Conservation (phyloP, 2,888 invertebrate species). For the Chrysotoxum bicinctum region DNA sequence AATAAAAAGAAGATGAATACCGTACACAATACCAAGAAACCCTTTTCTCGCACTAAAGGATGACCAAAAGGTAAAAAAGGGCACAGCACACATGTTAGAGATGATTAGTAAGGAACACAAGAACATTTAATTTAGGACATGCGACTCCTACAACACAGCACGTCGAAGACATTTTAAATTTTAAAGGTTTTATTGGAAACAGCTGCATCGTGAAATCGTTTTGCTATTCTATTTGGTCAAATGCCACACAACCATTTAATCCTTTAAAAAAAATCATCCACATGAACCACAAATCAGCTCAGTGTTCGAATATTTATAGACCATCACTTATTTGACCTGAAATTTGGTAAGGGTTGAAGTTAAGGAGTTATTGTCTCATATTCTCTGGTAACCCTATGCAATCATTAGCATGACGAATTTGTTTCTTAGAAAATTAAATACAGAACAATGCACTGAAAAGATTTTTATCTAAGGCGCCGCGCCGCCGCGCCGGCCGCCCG, state of each 20-base stretch:
- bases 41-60: conserved; percentile 61
- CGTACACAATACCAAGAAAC: conserved; percentile 37
- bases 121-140: conserved; percentile 63
- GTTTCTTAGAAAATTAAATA: conserved; percentile 5
- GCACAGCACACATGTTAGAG: conserved; percentile 29
- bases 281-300: conserved; percentile 42
- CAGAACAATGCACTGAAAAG: conserved; percentile 6
- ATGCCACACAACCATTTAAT: conserved; percentile 59
- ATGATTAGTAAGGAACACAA: conserved; percentile 55
- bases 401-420: conserved; percentile 67
- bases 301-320: conserved; percentile 48
- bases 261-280: conserved; percentile 40
- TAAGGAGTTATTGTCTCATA: conserved; percentile 33
- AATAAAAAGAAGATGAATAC: conserved; percentile 30
- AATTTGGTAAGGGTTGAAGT: conserved; percentile 40
- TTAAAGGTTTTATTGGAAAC: conserved; percentile 13
- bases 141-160: conserved; percentile 54
- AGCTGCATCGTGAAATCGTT: conserved; percentile 50
- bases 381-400: conserved; percentile 47
- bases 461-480: conserved; percentile 32
- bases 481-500: too few relatives aligned
- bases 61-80: conserved; percentile 15
- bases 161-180: conserved; percentile 2
- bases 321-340: conserved; percentile 65
- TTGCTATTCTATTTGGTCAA: conserved; percentile 34